Percentiles rank a stretch among this genome's conserved stretches.
These are phyloP conservation scores for Phoeniculus purpureus DNA, from an alignment of 2,797 vertebrate genomes.

Conservation along the genomic window DNA sequence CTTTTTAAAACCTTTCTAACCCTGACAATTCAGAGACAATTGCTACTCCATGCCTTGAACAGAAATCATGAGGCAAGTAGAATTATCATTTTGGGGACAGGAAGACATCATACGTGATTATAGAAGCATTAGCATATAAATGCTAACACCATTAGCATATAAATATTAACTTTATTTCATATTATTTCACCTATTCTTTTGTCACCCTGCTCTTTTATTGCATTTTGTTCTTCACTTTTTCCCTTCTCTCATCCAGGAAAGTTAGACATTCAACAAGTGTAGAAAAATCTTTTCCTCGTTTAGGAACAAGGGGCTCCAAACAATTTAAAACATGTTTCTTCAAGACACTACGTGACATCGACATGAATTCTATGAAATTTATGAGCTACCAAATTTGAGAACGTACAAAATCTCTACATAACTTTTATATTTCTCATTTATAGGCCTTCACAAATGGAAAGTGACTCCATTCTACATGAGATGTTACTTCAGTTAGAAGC, in stretches of 20 bases:
- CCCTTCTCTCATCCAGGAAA: not conserved
- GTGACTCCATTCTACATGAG: not conserved
- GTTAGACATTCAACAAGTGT: not conserved
- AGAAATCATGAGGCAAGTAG: not conserved
- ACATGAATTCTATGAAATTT: no score
- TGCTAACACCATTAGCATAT: slow-evolving; percentile 17
- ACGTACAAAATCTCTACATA: not conserved
- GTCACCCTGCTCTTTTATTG: not conserved
- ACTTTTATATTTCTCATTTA: not conserved
- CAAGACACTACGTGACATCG: not conserved
- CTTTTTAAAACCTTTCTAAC: not conserved
- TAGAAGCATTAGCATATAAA: slow-evolving; percentile 6
- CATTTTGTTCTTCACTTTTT: not conserved
- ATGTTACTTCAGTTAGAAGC: not conserved
- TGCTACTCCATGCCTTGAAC: not conserved
- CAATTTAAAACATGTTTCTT: not conserved
- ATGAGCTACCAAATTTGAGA: no score
- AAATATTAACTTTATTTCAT: slow-evolving; percentile 37
- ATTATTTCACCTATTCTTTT: not conserved
- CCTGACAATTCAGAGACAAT: not conserved
- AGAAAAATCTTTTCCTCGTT: not conserved
- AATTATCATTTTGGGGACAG: not conserved
- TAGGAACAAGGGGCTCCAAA: not conserved
- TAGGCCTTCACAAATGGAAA: not conserved
- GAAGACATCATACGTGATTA: not conserved